phyloP scores from a whole-genome alignment of 2,888 invertebrate genomes.

The Morinoia aosen region DNA sequence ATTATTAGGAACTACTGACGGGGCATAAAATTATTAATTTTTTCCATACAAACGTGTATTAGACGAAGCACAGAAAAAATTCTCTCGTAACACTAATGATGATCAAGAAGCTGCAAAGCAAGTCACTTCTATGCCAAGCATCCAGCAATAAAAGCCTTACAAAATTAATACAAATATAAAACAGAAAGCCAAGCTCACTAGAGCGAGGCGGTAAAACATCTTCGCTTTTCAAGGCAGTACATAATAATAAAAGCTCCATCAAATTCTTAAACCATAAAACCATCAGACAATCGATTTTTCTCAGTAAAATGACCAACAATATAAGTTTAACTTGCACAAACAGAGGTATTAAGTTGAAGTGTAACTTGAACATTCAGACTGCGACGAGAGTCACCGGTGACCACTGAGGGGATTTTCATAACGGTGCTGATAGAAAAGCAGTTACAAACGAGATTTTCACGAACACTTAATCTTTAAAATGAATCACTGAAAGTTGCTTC shows the following conservation, averaged over 20 bases:
- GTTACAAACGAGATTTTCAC: too few species aligned
- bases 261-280: neutral
- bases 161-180: neutral
- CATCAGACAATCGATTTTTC: neutral
- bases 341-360: too few species aligned
- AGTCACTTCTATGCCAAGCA: neutral
- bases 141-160: neutral
- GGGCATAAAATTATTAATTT: neutral
- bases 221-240: too few species aligned
- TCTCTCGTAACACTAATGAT: neutral
- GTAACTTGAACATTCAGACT: too few species aligned
- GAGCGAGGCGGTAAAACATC: neutral
- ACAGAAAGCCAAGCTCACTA: neutral
- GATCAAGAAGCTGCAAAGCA: constrained; percentile 23
- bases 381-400: too few species aligned
- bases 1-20: neutral
- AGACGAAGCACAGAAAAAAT: neutral
- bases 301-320: neutral
- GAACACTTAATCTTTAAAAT: too few species aligned
- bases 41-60: neutral
- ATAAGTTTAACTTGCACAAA: neutral
- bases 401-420: too few species aligned
- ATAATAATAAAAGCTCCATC: neutral
- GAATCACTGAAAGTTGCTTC: too few species aligned
- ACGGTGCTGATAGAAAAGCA: too few species aligned